Percentiles rank a stretch among this genome's conserved stretches.
Evolutionary conservation across 2,888 invertebrate species (phyloP).

Genomic region (Hydrotaea cyrtoneurina): DNA sequence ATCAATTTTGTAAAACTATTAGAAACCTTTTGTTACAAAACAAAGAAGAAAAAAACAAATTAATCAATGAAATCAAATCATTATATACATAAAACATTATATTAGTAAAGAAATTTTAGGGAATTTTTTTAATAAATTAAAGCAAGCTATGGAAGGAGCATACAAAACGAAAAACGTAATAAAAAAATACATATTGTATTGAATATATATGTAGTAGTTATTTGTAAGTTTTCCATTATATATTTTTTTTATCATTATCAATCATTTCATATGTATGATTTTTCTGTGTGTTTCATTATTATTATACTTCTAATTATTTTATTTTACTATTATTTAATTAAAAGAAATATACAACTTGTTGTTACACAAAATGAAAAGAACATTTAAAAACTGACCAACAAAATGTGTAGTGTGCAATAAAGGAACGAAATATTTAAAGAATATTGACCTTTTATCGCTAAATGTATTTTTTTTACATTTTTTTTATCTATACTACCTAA

Average conservation of each 20-base stretch:
- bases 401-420: conserved; percentile 37
- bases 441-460: neutral
- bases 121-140: conserved; percentile 59
- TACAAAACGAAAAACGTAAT: conserved; percentile 12
- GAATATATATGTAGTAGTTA: conserved; percentile 43
- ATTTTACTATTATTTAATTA: conserved; percentile 58
- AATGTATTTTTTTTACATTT: neutral
- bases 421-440: conserved; percentile 4
- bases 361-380: conserved; percentile 13
- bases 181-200: conserved; percentile 63
- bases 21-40: conserved; percentile 35
- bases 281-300: conserved; percentile 58
- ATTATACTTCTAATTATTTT: conserved; percentile 21
- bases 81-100: conserved; percentile 52
- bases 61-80: conserved; percentile 47
- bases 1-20: conserved; percentile 47
- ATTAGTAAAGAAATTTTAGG: conserved; percentile 63
- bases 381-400: conserved; percentile 25
- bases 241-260: conserved; percentile 33
- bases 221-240: conserved; percentile 60
- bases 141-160: neutral
- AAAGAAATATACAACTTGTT: neutral
- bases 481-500: too few species aligned
- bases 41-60: conserved; percentile 18
- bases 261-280: conserved; percentile 46